A percentile compares a stretch with the other conserved stretches of the same genome.
These are phyloP conservation scores for Actinia equina DNA, from an alignment of 64 coral and sea anemone species.

Conservation along the genomic window DNA sequence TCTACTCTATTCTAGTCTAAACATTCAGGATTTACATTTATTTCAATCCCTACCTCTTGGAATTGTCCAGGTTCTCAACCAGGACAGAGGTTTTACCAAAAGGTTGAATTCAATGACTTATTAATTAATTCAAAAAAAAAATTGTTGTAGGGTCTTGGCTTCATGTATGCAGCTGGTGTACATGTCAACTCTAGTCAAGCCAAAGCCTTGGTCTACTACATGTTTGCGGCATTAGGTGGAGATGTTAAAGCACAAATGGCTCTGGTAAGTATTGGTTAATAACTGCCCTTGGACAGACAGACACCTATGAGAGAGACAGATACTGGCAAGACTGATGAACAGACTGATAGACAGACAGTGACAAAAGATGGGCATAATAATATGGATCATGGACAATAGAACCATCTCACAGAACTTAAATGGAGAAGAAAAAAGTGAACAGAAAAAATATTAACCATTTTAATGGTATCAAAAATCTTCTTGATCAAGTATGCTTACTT, in stretches of 20 bases:
- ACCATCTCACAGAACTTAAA: too few species aligned
- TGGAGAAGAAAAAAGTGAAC: too few species aligned
- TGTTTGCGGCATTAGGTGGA: slow-evolving; percentile 85
- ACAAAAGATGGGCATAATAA: not conserved
- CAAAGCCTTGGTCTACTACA: slow-evolving; percentile 97
- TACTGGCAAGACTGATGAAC: not conserved
- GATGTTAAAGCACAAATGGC: slow-evolving; percentile 88
- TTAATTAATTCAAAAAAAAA: too few species aligned
- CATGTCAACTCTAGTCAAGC: slow-evolving; percentile 91
- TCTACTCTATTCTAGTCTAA: too few species aligned
- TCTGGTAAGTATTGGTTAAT: slow-evolving; percentile 43
- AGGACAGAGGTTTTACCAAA: too few species aligned
- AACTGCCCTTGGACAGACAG: not conserved
- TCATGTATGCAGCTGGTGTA: slow-evolving; percentile 91
- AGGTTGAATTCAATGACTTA: too few species aligned
- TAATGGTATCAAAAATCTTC: not conserved
- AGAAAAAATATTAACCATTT: not conserved
- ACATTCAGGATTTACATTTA: too few species aligned
- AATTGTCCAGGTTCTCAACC: too few species aligned
- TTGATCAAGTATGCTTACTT: not conserved
- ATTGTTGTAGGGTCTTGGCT: slow-evolving; percentile 65
- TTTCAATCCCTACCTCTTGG: too few species aligned
- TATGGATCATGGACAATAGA: not conserved
- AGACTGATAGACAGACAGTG: not conserved
- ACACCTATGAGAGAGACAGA: not conserved